Conservation (phyloP, 2,797 vertebrate species). For the Alauda arvensis region DNA sequence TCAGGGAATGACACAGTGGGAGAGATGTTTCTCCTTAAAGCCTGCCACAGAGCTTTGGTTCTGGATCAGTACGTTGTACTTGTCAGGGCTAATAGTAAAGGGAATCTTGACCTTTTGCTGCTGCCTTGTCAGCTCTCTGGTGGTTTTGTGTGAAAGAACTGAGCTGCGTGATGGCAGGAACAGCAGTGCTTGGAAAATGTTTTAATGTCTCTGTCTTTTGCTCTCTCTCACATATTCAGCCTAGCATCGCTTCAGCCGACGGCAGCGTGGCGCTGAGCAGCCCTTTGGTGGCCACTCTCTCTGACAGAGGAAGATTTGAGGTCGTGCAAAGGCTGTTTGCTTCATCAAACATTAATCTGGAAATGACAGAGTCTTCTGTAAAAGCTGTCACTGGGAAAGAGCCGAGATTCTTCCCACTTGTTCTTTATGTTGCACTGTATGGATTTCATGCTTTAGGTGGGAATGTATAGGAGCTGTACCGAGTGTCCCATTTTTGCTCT, state of each 20-base stretch:
- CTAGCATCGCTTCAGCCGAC: constrained; percentile 63
- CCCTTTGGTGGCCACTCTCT: constrained; percentile 54
- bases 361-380: constrained; percentile 67
- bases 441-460: constrained; percentile 71
- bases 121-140: neutral
- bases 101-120: neutral
- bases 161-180: neutral
- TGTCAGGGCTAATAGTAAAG: neutral
- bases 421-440: constrained; percentile 79
- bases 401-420: constrained; percentile 65
- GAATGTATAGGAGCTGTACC: neutral
- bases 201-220: constrained; percentile 5
- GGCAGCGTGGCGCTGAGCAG: constrained; percentile 62
- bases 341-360: constrained; percentile 72
- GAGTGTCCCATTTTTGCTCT: neutral
- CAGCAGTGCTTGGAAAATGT: neutral
- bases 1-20: neutral
- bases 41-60: neutral
- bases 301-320: constrained; percentile 66
- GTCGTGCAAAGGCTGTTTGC: constrained; percentile 75
- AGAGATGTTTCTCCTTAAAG: neutral
- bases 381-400: constrained; percentile 60
- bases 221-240: constrained; percentile 67
- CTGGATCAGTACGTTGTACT: fast-evolving
- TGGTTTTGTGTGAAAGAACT: neutral